Conservation (phyloP, 2,797 vertebrate species). For the Sphaeramia orbicularis region DNA sequence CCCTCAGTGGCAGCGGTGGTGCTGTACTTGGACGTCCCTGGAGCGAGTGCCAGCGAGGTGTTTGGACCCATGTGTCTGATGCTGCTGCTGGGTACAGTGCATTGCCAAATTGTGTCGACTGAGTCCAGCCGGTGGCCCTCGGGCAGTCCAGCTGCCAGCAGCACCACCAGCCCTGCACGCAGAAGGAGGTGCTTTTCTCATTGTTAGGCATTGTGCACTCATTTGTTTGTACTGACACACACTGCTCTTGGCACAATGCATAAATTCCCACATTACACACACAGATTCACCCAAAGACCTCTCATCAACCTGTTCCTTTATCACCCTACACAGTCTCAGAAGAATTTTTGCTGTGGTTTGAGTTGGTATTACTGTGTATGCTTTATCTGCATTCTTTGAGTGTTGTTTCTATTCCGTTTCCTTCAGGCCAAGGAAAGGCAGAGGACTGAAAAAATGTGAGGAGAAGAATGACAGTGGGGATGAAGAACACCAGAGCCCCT, state of each 20-base stretch:
- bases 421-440: conserved; percentile 86
- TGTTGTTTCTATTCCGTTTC: conserved; percentile 41
- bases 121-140: conserved; percentile 86
- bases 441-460: conserved; percentile 83
- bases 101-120: conserved; percentile 99
- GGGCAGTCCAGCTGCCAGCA: conserved; percentile 75
- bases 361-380: background rate
- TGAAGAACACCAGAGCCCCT: conserved; percentile 66
- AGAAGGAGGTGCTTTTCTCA: conserved; percentile 88
- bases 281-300: conserved; percentile 16
- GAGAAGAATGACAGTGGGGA: conserved; percentile 79
- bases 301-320: background rate
- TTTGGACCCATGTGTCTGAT: conserved; percentile 95
- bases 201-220: conserved; percentile 54
- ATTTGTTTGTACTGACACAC: conserved; percentile 32
- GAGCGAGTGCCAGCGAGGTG: conserved; percentile 90
- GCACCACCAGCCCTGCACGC: conserved; percentile 85
- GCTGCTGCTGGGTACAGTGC: conserved; percentile 97
- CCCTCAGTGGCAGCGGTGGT: conserved; percentile 88
- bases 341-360: background rate
- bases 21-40: conserved; percentile 90
- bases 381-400: conserved; percentile 1
- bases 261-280: conserved; percentile 21
- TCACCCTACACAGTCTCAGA: background rate
- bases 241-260: conserved; percentile 18